These are phyloP conservation scores for Chironomus striatipennis DNA, from an alignment of 1,140 invertebrate genomes.

Conservation along the genomic window DNA sequence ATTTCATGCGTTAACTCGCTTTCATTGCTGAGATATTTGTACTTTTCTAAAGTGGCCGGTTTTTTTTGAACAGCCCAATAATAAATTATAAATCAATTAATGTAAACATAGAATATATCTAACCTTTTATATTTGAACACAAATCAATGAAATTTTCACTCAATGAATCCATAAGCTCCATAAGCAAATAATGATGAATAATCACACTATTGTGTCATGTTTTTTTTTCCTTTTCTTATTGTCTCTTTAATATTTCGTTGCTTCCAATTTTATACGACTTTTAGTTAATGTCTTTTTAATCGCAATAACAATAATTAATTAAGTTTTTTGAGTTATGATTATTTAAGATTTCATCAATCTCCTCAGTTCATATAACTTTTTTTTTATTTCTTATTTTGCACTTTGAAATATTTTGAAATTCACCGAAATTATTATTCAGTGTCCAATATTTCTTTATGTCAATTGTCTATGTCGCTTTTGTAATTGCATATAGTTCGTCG, in stretches of 20 bases:
- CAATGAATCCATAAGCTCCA: neutral
- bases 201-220: neutral
- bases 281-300: conserved; percentile 10
- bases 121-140: neutral
- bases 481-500: too few species aligned
- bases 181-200: neutral
- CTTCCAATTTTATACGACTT: too few species aligned
- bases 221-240: neutral
- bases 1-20: too few species aligned
- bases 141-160: conserved; percentile 1
- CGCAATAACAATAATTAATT: neutral
- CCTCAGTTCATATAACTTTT: too few species aligned
- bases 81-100: too few species aligned
- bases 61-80: too few species aligned
- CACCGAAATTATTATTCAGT: neutral
- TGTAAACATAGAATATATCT: neutral
- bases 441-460: too few species aligned
- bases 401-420: neutral
- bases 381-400: neutral
- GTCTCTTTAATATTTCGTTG: neutral
- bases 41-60: too few species aligned
- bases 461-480: too few species aligned
- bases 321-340: neutral
- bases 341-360: neutral
- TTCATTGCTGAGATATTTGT: too few species aligned